Percentiles rank a stretch among this genome's conserved stretches.
These are phyloP conservation scores for Sarcoramphus papa DNA, from an alignment of 2,797 vertebrate species.

Conservation along the genomic window DNA sequence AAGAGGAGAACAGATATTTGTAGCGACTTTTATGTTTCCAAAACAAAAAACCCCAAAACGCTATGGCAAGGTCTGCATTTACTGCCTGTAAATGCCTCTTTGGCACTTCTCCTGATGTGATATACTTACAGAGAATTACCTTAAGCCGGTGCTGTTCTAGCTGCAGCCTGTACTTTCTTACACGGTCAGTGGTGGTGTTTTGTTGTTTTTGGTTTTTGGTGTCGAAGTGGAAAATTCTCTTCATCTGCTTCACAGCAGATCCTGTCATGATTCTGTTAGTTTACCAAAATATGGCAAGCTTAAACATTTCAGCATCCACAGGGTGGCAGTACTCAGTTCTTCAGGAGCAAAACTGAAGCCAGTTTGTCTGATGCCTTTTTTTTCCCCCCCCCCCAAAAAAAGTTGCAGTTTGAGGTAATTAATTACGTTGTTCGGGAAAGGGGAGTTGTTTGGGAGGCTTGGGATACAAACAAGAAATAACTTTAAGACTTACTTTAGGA, in stretches of 20 bases:
- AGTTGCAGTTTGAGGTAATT: background rate
- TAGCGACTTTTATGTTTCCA: background rate
- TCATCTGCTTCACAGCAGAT: background rate
- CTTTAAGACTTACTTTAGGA: background rate
- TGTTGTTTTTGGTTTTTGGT: background rate
- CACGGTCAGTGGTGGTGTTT: background rate
- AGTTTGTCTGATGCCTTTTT: too few relatives aligned
- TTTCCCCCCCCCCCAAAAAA: background rate
- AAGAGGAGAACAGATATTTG: background rate
- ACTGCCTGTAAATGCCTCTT: background rate
- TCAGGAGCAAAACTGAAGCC: too few relatives aligned
- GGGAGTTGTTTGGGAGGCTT: background rate
- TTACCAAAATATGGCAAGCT: rapidly evolving
- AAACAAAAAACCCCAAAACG: background rate
- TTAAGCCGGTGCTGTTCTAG: rapidly evolving
- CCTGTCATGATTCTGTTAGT: rapidly evolving
- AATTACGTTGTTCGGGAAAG: rapidly evolving
- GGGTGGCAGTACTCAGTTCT: background rate
- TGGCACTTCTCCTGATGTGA: rapidly evolving
- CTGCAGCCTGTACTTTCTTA: background rate
- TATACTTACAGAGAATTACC: rapidly evolving
- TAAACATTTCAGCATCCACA: background rate
- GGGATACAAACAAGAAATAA: background rate
- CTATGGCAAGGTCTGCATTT: background rate
- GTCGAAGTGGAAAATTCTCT: background rate